Evolutionary conservation across 2,888 invertebrate genomes (phyloP).

Genomic region (Pegoplata infirma): DNA sequence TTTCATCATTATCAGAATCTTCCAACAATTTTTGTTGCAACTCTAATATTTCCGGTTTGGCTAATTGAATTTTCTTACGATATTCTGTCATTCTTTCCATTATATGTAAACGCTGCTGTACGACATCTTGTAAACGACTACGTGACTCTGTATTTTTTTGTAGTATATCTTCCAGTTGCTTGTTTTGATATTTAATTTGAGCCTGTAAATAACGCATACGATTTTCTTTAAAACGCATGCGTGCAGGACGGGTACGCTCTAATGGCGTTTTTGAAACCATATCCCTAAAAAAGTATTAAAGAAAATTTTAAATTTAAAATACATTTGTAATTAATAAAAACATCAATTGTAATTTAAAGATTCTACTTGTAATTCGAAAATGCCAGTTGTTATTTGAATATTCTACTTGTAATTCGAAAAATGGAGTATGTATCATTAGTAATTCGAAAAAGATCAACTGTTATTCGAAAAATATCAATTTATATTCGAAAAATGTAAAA

Average conservation of each 20-base stretch:
- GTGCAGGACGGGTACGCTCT: constrained; percentile 66
- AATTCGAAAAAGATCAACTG: too few species aligned
- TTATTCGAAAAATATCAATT: too few species aligned
- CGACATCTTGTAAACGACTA: constrained; percentile 40
- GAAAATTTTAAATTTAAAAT: too few species aligned
- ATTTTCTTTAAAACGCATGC: constrained; percentile 65
- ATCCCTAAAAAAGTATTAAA: constrained; percentile 66
- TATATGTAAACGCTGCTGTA: constrained; percentile 47
- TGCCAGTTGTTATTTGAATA: too few species aligned
- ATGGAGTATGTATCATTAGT: too few species aligned
- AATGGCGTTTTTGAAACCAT: constrained; percentile 63
- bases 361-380: too few species aligned
- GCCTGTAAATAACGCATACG: constrained; percentile 64
- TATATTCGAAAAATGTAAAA: too few species aligned
- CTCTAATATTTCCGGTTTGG: constrained; percentile 19
- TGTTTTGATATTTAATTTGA: constrained; percentile 65
- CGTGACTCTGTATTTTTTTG: constrained; percentile 39
- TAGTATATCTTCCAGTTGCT: constrained; percentile 61
- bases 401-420: too few species aligned
- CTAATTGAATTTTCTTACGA: constrained; percentile 17
- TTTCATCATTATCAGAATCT: not conserved
- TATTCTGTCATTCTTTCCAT: constrained; percentile 27
- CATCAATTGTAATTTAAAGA: too few species aligned
- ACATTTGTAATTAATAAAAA: too few species aligned
- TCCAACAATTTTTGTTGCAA: constrained; percentile 30